A percentile compares a stretch with the other conserved stretches of the same genome.
phyloP scores from a whole-genome alignment of 2,113 vertebrate genomes.

The Calyptommatus sinebrachiatus region DNA sequence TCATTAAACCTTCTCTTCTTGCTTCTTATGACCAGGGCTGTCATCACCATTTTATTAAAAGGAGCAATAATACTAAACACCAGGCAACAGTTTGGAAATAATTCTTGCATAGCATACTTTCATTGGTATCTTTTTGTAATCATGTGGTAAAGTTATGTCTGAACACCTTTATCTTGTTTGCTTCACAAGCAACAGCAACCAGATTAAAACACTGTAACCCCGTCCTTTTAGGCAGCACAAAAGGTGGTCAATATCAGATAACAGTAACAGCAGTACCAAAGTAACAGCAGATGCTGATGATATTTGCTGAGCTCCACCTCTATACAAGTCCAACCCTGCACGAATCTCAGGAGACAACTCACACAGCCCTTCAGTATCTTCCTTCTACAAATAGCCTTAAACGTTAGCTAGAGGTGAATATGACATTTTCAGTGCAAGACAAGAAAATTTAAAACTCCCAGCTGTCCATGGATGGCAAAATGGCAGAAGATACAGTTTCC shows the following conservation, averaged over 20 bases:
- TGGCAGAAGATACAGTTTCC: not conserved
- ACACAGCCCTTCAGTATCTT: not conserved
- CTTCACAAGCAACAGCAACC: not conserved
- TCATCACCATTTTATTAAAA: not conserved
- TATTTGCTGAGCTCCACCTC: constrained; percentile 16
- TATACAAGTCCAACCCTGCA: not conserved
- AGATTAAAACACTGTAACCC: not conserved
- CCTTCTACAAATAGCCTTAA: not conserved
- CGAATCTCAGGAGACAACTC: not conserved
- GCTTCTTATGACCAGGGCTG: too few species aligned
- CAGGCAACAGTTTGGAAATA: not conserved
- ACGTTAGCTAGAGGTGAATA: not conserved
- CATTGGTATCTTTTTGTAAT: not conserved
- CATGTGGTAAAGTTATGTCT: not conserved
- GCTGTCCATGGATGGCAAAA: not conserved
- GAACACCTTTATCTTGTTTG: not conserved
- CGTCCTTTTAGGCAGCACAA: not conserved
- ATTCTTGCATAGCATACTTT: not conserved
- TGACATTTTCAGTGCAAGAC: not conserved
- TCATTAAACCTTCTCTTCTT: too few species aligned
- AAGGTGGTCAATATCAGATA: not conserved
- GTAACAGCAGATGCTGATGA: not conserved
- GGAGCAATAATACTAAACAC: too few species aligned
- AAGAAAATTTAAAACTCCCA: not conserved
- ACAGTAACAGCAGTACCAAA: too few species aligned